Evolutionary conservation across 1,140 invertebrate genomes (phyloP), one percentile per base, ranked within the genome.

Genomic region (Lordiphosa mommai): DNA sequence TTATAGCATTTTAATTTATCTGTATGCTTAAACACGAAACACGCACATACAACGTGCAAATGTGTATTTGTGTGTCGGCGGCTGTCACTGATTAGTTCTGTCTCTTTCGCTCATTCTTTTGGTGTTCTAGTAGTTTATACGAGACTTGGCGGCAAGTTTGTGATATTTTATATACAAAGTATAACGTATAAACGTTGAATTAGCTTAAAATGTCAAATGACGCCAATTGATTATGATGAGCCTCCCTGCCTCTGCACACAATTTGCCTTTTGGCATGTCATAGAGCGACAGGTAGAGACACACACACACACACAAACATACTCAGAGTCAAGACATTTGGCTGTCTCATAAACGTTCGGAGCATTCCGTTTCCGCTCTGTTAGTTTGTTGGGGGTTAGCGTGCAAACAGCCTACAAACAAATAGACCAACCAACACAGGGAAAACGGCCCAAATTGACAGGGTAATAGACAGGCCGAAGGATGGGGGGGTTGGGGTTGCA

Each of bases 1-100:
- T 84, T 84, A 84, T 84, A 85, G 77, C 77, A 51, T 84, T 84
- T 84, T 84, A 84, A 84, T 84, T 84, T 84, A 79, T 85, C 77
- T 85, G 72, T 82, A 84, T 82, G 36, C 67, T 57, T 36, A 53
- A 71, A 68, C 76, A 76, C 61, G 76, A 77, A 68, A 44, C 77
- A 61, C 49, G 67, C 50, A 64, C 53, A 64, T 9, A 61, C 33
- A 32, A 8, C 41, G 36, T 49, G 44, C 36, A 38, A 7, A 17
- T 37, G 4, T 37, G 40, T 79, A 14, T 55, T 17, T 66, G 44
- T 82, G 47, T 70, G 77, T 72, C 33, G 59, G 53, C 65, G 34
- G 60, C 69, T 65, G 74, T 80, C 74, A 77, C 52, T 74, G 55
- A 34, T 37, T 66, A 55, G 5, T 36, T 29, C 40, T 40, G 3